A percentile compares a stretch with the other conserved stretches of the same genome.
These are phyloP conservation scores for Zhengitettix transpicula DNA, from an alignment of 2,888 invertebrate genomes.

Conservation along the genomic window DNA sequence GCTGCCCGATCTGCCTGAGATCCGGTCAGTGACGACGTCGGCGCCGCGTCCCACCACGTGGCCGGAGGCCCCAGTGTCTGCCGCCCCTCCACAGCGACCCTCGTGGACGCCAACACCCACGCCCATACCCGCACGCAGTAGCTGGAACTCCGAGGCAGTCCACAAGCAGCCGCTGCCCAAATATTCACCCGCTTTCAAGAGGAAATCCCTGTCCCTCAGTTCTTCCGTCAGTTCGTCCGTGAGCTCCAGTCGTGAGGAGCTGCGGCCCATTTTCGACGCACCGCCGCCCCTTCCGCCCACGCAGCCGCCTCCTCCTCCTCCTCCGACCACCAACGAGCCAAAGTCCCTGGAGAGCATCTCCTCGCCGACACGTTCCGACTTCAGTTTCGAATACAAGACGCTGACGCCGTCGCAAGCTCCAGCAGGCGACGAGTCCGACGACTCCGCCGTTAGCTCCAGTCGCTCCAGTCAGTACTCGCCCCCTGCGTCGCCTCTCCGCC, in stretches of 20 bases:
- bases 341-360: slow-evolving; percentile 40
- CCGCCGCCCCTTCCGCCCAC: slow-evolving; percentile 7
- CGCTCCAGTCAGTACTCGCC: slow-evolving; percentile 65
- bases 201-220: slow-evolving; percentile 45
- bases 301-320: slow-evolving; percentile 13
- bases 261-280: slow-evolving; percentile 14
- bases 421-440: slow-evolving; percentile 39
- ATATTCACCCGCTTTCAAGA: slow-evolving; percentile 68
- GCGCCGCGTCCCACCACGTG: too few relatives aligned
- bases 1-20: slow-evolving; percentile 55
- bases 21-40: slow-evolving; percentile 29
- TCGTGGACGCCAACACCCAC: slow-evolving; percentile 18
- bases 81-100: too few relatives aligned
- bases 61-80: too few relatives aligned
- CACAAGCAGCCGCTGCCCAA: slow-evolving; percentile 36
- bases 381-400: background rate
- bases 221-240: slow-evolving; percentile 18
- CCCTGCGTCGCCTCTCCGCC: slow-evolving; percentile 50
- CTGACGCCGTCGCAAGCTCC: slow-evolving; percentile 62
- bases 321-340: slow-evolving; percentile 22
- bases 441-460: slow-evolving; percentile 74
- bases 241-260: slow-evolving; percentile 18
- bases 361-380: slow-evolving; percentile 32
- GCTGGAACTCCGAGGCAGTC: too few relatives aligned
- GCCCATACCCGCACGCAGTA: slow-evolving; percentile 18